Percentiles rank a stretch among this genome's conserved stretches.
Conservation (phyloP, 2,888 invertebrate genomes). For the Peribatodes rhomboidaria region DNA sequence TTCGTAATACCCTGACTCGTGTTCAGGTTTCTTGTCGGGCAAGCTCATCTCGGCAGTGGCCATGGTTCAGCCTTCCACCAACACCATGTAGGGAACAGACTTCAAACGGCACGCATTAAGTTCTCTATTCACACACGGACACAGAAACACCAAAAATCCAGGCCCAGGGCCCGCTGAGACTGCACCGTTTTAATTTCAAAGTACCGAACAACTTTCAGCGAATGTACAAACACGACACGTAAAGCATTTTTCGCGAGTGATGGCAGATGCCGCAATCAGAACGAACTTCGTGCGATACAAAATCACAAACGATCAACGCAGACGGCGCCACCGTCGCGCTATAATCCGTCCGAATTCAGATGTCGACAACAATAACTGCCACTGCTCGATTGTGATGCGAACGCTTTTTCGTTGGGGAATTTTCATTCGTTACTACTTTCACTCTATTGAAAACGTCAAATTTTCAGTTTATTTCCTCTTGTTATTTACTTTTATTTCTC, state of each 20-base stretch:
- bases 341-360: slow-evolving; percentile 56
- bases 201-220: slow-evolving; percentile 68
- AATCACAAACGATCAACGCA: slow-evolving; percentile 52
- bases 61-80: slow-evolving; percentile 79
- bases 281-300: slow-evolving; percentile 69
- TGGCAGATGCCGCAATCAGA: slow-evolving; percentile 63
- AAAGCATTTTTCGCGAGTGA: slow-evolving; percentile 73
- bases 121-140: slow-evolving; percentile 23
- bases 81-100: slow-evolving; percentile 70
- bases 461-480: slow-evolving; percentile 58
- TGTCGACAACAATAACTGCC: slow-evolving; percentile 55
- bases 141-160: slow-evolving; percentile 27
- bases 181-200: slow-evolving; percentile 58
- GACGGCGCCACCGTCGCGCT: slow-evolving; percentile 72
- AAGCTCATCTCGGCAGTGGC: slow-evolving; percentile 87
- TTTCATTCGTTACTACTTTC: slow-evolving; percentile 71
- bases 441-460: slow-evolving; percentile 73
- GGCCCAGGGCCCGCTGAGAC: slow-evolving; percentile 40
- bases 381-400: slow-evolving; percentile 51
- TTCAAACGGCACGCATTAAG: slow-evolving; percentile 32
- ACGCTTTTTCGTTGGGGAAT: slow-evolving; percentile 60
- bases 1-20: slow-evolving; percentile 95
- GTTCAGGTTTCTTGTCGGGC: slow-evolving; percentile 89
- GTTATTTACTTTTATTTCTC: slow-evolving; percentile 56
- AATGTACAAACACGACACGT: slow-evolving; percentile 79